Evolutionary conservation across 2,888 invertebrate genomes (phyloP).

Genomic region (Phalera bucephala): DNA sequence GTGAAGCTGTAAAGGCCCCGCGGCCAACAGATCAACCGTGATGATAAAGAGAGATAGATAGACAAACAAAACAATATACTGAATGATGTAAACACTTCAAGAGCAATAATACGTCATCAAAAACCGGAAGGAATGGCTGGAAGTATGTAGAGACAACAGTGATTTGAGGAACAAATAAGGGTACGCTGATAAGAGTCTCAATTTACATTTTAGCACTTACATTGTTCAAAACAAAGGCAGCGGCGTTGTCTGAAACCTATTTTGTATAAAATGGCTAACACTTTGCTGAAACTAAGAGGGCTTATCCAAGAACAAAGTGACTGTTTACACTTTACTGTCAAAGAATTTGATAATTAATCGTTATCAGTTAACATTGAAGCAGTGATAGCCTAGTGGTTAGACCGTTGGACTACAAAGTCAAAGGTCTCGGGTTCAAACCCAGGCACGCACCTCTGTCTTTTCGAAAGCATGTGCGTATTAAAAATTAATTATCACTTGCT

Average conservation of each 20-base stretch:
- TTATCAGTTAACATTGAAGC: too few relatives aligned
- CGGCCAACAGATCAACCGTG: too few relatives aligned
- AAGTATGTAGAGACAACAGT: constrained; percentile 57
- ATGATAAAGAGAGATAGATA: too few relatives aligned
- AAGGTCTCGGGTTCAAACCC: too few relatives aligned
- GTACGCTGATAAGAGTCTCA: constrained; percentile 63
- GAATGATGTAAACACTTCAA: constrained; percentile 23
- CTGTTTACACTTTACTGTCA: constrained; percentile 24
- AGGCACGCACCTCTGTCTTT: too few relatives aligned
- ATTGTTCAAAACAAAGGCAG: constrained; percentile 68
- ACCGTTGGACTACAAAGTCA: too few relatives aligned
- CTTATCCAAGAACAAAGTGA: constrained; percentile 37
- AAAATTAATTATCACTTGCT: too few relatives aligned
- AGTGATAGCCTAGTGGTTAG: too few relatives aligned
- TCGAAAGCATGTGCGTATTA: too few relatives aligned
- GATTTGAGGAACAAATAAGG: constrained; percentile 69
- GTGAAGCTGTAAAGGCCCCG: too few relatives aligned
- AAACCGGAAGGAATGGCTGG: constrained; percentile 31
- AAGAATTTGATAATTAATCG: constrained; percentile 25
- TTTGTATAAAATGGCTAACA: constrained; percentile 66
- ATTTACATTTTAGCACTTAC: constrained; percentile 64
- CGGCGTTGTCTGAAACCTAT: constrained; percentile 60
- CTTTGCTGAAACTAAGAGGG: constrained; percentile 28
- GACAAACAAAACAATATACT: constrained; percentile 27
- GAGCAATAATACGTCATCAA: constrained; percentile 25